Evolutionary conservation across 2,797 vertebrate species (phyloP), one percentile per base, ranked within the genome.

Genomic region (Poeciliopsis infans): DNA sequence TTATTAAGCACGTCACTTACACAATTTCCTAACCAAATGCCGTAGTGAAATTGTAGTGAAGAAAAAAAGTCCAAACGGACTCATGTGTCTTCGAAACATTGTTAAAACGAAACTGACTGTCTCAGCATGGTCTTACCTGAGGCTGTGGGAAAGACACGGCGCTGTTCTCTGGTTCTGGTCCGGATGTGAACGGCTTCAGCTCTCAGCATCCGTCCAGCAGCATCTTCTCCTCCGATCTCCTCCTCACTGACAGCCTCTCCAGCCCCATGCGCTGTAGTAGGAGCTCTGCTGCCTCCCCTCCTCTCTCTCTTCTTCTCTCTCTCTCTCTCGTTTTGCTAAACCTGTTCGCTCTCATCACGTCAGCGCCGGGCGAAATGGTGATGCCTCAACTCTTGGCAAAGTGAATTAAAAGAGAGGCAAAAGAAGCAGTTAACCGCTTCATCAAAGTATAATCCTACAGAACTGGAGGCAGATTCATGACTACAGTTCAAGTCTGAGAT

Each of bases 321-420:
- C 64, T 36, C 74, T n/a, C 12, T 74, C 64, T 69, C 75, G 20
- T 87, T 77, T 85, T 80, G 91, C 83, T 83, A 66, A 88, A 86
- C 73, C 84, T 23, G 12, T 92, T 91, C 59, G n/a, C 76, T 91
- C 86, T 80, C 86, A 88, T 91, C 87, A 84, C 79, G 75, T 93
- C 90, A 90, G 73, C 84, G 68, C n/a, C 46, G 68, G 74, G 80
- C 46, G 64, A 84, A 80, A 74, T 43, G 82, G 61, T 81, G 83
- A 89, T 51, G 79, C 25, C 64, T 73, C 70, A 20, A 72, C 15
- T 68, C 46, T 70, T 51, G 73, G 61, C 59, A 70, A 80, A 81
- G 79, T 72, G 59, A 79, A 81, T 74, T 49, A 77, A 16, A 59
- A 70, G 20, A 55, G 16, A 39, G 49, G 11, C 15, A 43, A n/a